Base-by-base conservation (phyloP, 2,888 invertebrate species). In the Tinea semifulvella region DNA sequence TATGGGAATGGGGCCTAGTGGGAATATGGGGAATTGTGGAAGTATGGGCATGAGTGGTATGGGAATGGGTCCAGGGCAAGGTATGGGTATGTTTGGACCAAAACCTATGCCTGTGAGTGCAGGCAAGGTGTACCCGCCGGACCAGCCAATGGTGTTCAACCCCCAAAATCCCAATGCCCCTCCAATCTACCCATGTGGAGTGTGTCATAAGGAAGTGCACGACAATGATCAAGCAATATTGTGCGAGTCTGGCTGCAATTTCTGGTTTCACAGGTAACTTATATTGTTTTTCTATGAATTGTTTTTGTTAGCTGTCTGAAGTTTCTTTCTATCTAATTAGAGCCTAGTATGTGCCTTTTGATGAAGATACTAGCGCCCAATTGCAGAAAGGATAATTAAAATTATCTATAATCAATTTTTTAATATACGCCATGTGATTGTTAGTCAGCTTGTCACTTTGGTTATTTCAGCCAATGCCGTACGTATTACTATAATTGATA, bases 141-240 rank as follows among this genome's bases (percentile, higher is more conserved):
- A 96, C 66, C 96, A 96, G 67, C 92, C 96, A 0, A 96, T 97
- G 96, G 95, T 98, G 50, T 97, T 96, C 68, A 98, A 98, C 75
- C 94, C 96, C 35, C 96, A 97, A 72, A 98, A 98, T 75, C 98
- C 97, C 1, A 98, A 97, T 70, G 98, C 98, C 44, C 98, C 98
- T 42, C 97, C 98, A 1, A 97, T 98, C 53, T 97, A 97, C 71
- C 96, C 97, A 0, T 98, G 98, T 79, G 98, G 98, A 50, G 90
- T 94, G 47, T 98, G 98, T 80, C 97, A 96, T 77, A 96, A 96
- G 81, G 98, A 98, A 84, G 94, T 96, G 46, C 96, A 97, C 77
- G 98, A 98, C 76, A 97, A 97, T 81, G 98, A 98, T 76, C 96
- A 98, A 83, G 97, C 96, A 47, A 95, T 96, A 54, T 85, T 97